A percentile compares a stretch with the other conserved stretches of the same genome.
These are phyloP conservation scores for Philypnodon macrostomus DNA, from an alignment of 2,797 vertebrate species.

Conservation along the genomic window DNA sequence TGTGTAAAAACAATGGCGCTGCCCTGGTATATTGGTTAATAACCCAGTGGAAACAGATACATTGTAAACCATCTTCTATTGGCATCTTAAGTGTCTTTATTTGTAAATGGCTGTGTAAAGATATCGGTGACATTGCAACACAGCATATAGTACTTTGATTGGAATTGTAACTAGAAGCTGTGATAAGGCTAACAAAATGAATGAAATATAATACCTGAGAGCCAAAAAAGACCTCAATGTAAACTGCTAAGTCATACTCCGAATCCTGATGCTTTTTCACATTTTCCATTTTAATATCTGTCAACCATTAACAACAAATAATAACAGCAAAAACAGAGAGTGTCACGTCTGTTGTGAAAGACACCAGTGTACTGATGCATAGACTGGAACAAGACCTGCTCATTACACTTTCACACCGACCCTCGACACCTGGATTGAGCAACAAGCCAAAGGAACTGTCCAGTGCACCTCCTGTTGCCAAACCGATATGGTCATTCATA, in stretches of 20 bases:
- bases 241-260: neutral
- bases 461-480: neutral
- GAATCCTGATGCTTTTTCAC: conserved; percentile 50
- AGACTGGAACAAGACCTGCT: conserved; percentile 52
- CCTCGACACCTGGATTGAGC: conserved; percentile 50
- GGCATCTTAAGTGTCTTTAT: conserved; percentile 30
- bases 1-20: conserved; percentile 21
- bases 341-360: conserved; percentile 72
- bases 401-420: conserved; percentile 47
- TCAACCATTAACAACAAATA: conserved; percentile 82
- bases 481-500: conserved; percentile 1
- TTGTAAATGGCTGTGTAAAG: too few relatives aligned
- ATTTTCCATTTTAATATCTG: conserved; percentile 55
- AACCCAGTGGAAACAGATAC: conserved; percentile 40
- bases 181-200: too few relatives aligned
- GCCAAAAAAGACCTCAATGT: neutral
- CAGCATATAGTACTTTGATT: too few relatives aligned
- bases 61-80: conserved; percentile 29
- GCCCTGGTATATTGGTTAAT: conserved; percentile 38
- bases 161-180: too few relatives aligned
- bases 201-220: neutral
- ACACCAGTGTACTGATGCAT: conserved; percentile 55
- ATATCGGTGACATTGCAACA: neutral
- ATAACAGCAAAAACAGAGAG: conserved; percentile 72
- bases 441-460: conserved; percentile 44